A percentile compares a stretch with the other conserved stretches of the same genome.
Conservation (phyloP, 2,797 vertebrate species). For the Epinephelus malabaricus region DNA sequence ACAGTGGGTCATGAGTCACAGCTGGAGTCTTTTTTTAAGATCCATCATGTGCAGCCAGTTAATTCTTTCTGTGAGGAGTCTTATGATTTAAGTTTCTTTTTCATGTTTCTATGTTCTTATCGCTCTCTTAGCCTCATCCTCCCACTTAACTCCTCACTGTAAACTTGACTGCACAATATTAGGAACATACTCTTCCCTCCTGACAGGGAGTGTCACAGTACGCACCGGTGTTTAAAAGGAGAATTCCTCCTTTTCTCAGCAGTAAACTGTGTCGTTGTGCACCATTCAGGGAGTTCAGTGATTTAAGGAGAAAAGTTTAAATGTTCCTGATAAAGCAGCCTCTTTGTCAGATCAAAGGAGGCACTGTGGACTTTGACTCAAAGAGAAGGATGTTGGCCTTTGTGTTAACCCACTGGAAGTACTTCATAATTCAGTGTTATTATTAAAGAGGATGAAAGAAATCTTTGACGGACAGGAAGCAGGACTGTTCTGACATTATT, state of each 20-base stretch:
- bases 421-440: constrained; percentile 20
- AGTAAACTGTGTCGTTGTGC: not conserved
- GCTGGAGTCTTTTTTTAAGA: not conserved
- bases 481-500: constrained; percentile 4
- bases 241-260: not conserved
- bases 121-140: not conserved
- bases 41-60: constrained; percentile 38
- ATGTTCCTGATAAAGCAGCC: not conserved
- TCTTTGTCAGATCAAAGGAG: constrained; percentile 40
- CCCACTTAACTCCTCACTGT: not conserved
- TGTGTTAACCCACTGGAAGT: constrained; percentile 29
- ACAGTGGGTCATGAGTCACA: constrained; percentile 31
- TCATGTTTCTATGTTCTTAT: not conserved
- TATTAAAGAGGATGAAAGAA: not conserved
- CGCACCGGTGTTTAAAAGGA: not conserved
- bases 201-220: not conserved
- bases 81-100: constrained; percentile 18
- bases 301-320: not conserved
- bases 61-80: constrained; percentile 3
- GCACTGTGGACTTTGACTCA: constrained; percentile 8
- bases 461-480: constrained; percentile 13
- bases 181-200: not conserved
- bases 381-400: constrained; percentile 30
- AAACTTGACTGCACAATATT: not conserved
- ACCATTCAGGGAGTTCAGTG: not conserved